Evolutionary conservation across 2,797 vertebrate species (phyloP), one percentile per base, ranked within the genome.

Genomic region (Argya squamiceps): DNA sequence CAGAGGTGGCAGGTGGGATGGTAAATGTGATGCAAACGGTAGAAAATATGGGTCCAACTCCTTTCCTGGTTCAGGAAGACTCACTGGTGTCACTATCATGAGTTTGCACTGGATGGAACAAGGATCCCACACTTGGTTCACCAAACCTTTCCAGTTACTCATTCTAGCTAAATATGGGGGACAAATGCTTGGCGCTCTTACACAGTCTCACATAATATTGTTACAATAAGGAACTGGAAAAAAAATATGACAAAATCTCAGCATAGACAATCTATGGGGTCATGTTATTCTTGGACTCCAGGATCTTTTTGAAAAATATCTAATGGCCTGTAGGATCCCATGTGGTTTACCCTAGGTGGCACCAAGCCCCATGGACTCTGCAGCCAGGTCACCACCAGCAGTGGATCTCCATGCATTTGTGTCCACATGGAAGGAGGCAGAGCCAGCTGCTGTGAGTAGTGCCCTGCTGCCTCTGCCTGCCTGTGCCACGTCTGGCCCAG

Each of bases 1-100:
- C 94, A 92, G 92, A 56, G 27, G 10, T 95, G 93, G 94, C 92
- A 97, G 90, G 55, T 12, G 49, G 89, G 88, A 59, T 65, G 71
- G 58, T 71, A 20, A 64, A 39, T 36, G 52, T 75, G 62, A 47
- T 81, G 49, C 37, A 89, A 90, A 92, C 2, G 10, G 46, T 58
- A 67, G 81, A 68, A 69, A 55, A 68, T 6, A 4, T 1, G 44
- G 65, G 30, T 29, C 53, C 55, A 23, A 3, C n/a, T 63, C 53
- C 17, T 62, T 46, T 32, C n/a, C n/a, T 71, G 24, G 6, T 22
- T 70, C 30, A 30, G 73, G 9, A 44, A 68, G 11, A 27, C 20
- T 92, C 52, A 13, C 9, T 5, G 36, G 23, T 59, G 49, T 44
- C 58, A 34, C 36, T 49, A 26, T 5, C 23, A 29, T 56, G 65